These are phyloP conservation scores for Ictidomys tridecemlineatus DNA, from an alignment of 2,113 vertebrate species.

Conservation along the genomic window DNA sequence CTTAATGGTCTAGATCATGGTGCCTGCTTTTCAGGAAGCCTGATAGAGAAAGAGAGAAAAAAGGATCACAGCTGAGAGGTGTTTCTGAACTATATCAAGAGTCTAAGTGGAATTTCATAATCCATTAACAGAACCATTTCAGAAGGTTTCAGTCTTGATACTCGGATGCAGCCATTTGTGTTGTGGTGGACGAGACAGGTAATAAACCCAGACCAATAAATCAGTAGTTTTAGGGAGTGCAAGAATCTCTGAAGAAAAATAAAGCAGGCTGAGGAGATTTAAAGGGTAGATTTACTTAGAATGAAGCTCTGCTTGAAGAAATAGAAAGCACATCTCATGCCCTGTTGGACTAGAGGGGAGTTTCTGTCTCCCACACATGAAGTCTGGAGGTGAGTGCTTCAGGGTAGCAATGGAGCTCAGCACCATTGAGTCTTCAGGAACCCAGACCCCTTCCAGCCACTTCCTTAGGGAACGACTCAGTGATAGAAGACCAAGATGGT, in stretches of 20 bases:
- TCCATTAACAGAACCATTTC: background rate
- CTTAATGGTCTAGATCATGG: background rate
- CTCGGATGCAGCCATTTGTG: background rate
- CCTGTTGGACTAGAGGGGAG: background rate
- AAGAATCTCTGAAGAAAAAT: background rate
- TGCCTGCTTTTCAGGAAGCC: background rate
- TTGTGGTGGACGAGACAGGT: background rate
- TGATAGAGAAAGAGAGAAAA: background rate
- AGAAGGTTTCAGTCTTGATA: background rate
- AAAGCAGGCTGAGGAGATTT: background rate
- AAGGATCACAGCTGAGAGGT: background rate
- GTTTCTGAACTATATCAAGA: background rate
- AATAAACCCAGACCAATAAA: background rate
- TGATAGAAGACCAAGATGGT: background rate
- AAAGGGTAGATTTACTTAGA: background rate
- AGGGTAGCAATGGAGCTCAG: fast-evolving
- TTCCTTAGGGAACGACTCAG: background rate
- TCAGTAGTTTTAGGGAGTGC: background rate
- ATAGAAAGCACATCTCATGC: background rate
- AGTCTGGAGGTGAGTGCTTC: background rate
- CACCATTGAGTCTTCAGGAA: background rate
- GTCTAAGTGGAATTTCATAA: background rate
- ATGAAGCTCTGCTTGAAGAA: background rate
- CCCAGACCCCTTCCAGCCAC: background rate
- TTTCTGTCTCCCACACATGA: background rate